Evolutionary conservation across 2,888 invertebrate genomes (phyloP), one percentile per base, ranked within the genome.

Genomic region (Cancer borealis): DNA sequence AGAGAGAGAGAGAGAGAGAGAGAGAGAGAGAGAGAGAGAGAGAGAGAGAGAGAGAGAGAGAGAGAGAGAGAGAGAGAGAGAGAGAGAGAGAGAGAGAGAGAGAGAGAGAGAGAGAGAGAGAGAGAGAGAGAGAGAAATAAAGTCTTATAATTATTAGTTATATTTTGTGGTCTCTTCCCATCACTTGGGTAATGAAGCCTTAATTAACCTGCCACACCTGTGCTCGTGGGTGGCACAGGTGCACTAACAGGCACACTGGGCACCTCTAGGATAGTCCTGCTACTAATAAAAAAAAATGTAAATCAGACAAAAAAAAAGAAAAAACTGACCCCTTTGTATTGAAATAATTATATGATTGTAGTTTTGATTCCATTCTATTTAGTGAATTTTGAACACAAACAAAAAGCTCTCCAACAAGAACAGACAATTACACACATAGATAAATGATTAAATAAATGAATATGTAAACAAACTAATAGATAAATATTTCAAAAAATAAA

Each of bases 61-160:
- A 66, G 66, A 66, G n/a, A 73, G 21, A n/a, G 66, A 73, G 66
- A 73, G 26, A 26, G 26, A 73, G n/a, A 26, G 26, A 73, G 73
- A 26, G 73, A 73, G 73, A 73, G 73, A 73, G 73, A 73, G 26
- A 73, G 73, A 73, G 73, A 73, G 73, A 73, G 26, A 73, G 60
- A 60, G 60, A 60, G 73, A 73, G 73, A 73, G 73, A 73, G 73
- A 73, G 73, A 73, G 73, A 73, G 73, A 73, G 73, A 73, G 73
- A 73, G 73, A 73, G 73, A 73, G 73, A 73, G 73, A 73, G 73
- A 73, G 73, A 73, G 73, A 73, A 73, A 14, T 12, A 14, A 54
- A 39, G 39, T 39, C 39, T 60, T 60, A 60, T 60, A 60, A 21
- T 17, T 60, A 60, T 60, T 60, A 21, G 60, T 21, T 60, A 21